Conservation (phyloP, 2,113 vertebrate species). For the Jacana jacana region DNA sequence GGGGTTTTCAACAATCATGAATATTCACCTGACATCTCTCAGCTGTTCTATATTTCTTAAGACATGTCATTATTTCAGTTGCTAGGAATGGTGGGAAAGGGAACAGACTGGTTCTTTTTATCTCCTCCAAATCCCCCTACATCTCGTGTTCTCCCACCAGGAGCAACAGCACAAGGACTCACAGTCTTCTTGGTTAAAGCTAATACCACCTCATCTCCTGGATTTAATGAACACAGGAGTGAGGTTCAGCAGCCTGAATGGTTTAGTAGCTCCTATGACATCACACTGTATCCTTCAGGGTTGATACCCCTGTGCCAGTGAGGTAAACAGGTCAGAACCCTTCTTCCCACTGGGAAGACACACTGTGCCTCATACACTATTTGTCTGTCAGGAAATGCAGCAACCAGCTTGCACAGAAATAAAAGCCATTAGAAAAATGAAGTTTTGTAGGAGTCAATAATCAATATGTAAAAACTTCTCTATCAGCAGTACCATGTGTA, state of each 20-base stretch:
- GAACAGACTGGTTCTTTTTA: not conserved
- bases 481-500: not conserved
- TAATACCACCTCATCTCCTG: not conserved
- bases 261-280: not conserved
- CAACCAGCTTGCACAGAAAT: not conserved
- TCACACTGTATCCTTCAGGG: fast-evolving
- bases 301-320: not conserved
- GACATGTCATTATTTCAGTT: not conserved
- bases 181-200: not conserved
- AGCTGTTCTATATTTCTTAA: not conserved
- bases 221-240: not conserved
- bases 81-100: not conserved
- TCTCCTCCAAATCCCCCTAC: not conserved
- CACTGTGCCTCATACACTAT: not conserved
- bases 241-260: not conserved
- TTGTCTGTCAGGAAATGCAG: not conserved
- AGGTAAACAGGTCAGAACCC: not conserved
- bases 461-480: not conserved
- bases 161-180: not conserved
- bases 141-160: not conserved
- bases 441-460: not conserved
- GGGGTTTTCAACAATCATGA: not conserved
- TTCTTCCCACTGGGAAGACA: not conserved
- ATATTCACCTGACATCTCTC: not conserved
- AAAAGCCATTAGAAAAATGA: not conserved